These are phyloP conservation scores for Lepilemur ruficaudatus DNA, from an alignment of 2,797 vertebrate genomes.

Conservation along the genomic window DNA sequence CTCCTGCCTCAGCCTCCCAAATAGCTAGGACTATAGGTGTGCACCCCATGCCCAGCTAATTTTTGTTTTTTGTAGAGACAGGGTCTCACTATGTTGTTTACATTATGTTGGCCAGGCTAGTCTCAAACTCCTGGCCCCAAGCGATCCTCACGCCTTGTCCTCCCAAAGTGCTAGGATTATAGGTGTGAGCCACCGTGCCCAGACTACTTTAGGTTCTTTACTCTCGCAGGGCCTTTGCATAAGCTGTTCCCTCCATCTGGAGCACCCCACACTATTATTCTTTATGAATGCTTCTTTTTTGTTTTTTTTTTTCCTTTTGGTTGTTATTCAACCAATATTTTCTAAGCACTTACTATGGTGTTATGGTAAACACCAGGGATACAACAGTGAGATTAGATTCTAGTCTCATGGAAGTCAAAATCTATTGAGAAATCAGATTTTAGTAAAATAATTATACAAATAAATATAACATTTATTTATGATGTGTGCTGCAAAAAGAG, in stretches of 20 bases:
- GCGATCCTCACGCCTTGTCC: no score
- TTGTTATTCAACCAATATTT: neutral
- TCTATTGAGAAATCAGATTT: constrained; percentile 28
- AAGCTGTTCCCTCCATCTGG: neutral
- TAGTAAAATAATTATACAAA: neutral
- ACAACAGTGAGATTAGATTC: neutral
- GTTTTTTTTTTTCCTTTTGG: constrained; percentile 1
- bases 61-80: no score
- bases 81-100: no score
- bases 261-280: neutral
- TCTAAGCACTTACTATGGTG: neutral
- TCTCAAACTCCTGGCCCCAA: no score
- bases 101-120: no score
- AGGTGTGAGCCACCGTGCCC: no score
- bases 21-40: no score
- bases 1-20: neutral
- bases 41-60: no score
- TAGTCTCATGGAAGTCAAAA: constrained; percentile 3
- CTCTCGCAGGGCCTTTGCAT: neutral
- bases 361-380: neutral
- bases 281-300: neutral
- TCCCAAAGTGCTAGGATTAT: no score
- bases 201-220: neutral
- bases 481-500: neutral
- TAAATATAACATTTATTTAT: neutral